Base-by-base conservation (phyloP, 2,113 vertebrate genomes). In the Thunnus thynnus region DNA sequence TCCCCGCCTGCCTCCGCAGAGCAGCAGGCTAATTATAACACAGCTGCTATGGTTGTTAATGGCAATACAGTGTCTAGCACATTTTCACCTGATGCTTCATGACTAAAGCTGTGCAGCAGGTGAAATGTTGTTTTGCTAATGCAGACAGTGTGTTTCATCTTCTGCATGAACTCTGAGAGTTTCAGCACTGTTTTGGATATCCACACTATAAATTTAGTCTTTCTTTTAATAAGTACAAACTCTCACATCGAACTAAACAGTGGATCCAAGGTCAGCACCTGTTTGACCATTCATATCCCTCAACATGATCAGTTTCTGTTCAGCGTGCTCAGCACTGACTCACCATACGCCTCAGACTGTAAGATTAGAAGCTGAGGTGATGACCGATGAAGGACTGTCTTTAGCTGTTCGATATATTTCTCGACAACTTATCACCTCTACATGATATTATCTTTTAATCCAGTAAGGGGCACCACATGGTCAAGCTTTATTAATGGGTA, bases 1-100 rank as follows among this genome's bases (percentile, higher is more conserved):
- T 55, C 79, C 27, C 63, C 8, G 69, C 72, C 87, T 46, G 70
- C 88, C 78, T 87, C 79, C 52, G 56, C 83, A 50, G 75, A 81
- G 72, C 63, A 76, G 80, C 51, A 8, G 76, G 85, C 92, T 93
- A 93, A 94, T 93, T 91, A 91, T 94, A 94, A 88, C 90, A 14
- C 72, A 30, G 68, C 87, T 69, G 70, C 82, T 30, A 20, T 32
- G 88, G 77, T 83, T 84, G 80, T 82, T 87, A 78, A 76, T 57
- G 80, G 84, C 61, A 76, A 69, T 62, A 78, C 27, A 68, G 66
- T 13, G 48, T 62, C 60, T 73, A 65, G 13, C 77, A 70, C 80
- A 78, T 86, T 89, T 83, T 79, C 86, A 91, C 92, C 83, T 83
- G 70, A 54, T 1, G 65, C 52, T 86, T 25, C 55, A 41, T 13